Conservation (phyloP, 2,888 invertebrate genomes). For the Luperina testacea region DNA sequence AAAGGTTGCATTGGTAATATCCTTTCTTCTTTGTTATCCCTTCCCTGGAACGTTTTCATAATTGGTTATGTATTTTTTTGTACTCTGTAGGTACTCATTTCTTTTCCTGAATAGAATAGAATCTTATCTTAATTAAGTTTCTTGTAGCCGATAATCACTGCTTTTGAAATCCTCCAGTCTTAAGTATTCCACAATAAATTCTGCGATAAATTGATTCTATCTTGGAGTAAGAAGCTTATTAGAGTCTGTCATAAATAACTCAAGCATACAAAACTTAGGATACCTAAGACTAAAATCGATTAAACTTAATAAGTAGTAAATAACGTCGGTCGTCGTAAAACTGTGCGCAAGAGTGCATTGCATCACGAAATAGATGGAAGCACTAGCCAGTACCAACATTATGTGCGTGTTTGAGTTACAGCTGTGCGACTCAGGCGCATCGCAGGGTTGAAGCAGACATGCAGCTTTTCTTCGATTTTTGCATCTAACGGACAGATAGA, state of each 20-base stretch:
- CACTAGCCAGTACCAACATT: slow-evolving; percentile 45
- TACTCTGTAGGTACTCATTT: not conserved
- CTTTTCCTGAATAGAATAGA: not conserved
- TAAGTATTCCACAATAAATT: not conserved
- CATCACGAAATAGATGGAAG: slow-evolving; percentile 65
- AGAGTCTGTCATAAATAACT: slow-evolving; percentile 10
- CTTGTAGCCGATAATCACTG: no score
- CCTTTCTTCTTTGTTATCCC: not conserved
- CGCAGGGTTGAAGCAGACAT: slow-evolving; percentile 56
- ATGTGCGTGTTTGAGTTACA: slow-evolving; percentile 66
- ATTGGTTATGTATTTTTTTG: not conserved
- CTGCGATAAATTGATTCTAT: not conserved
- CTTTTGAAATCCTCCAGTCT: not conserved
- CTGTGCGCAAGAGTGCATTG: slow-evolving; percentile 64
- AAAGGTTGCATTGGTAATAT: not conserved
- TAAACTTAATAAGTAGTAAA: slow-evolving; percentile 63
- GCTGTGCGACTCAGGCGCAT: slow-evolving; percentile 54
- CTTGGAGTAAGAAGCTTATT: slow-evolving; percentile 3
- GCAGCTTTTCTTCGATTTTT: not conserved
- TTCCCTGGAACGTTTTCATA: no score
- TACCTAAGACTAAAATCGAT: slow-evolving; percentile 54
- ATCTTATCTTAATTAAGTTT: no score
- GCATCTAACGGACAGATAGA: not conserved
- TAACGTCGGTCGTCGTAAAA: slow-evolving; percentile 58
- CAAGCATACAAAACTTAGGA: slow-evolving; percentile 21